Conservation (phyloP, 2,797 vertebrate species). For the Malacoctenus gilli region DNA sequence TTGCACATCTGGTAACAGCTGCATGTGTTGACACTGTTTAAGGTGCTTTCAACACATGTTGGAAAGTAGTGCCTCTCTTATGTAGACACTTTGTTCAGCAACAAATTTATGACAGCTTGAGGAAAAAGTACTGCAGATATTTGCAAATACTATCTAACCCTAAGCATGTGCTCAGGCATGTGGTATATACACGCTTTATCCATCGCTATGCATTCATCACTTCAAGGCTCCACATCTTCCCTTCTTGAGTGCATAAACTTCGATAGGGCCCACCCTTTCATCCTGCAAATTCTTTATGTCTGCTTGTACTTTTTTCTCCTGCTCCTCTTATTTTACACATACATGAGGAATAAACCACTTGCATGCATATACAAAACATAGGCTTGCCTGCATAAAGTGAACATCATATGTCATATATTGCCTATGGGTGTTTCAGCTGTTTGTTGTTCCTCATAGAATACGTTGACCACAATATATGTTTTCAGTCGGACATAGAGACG, state of each 20-base stretch:
- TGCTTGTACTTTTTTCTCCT: constrained; percentile 4
- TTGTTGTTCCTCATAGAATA: too few species aligned
- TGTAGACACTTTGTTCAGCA: constrained; percentile 6
- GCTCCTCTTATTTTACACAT: constrained; percentile 8
- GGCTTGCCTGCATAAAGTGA: too few species aligned
- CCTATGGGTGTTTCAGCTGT: too few species aligned
- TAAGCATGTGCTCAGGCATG: background rate
- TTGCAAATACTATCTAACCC: constrained; percentile 2
- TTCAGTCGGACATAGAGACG: too few species aligned
- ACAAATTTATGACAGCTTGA: constrained; percentile 6
- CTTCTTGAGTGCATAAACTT: too few species aligned
- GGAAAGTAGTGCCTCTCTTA: constrained; percentile 7
- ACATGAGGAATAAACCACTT: background rate
- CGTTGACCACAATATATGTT: too few species aligned
- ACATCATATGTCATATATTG: too few species aligned
- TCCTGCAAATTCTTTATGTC: background rate
- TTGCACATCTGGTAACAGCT: constrained; percentile 30
- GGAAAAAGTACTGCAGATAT: background rate
- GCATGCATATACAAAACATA: too few species aligned
- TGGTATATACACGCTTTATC: background rate
- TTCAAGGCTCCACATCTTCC: too few species aligned
- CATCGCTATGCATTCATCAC: background rate
- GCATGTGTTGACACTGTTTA: constrained; percentile 15
- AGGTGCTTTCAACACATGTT: constrained; percentile 10
- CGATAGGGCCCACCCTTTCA: background rate